Base-by-base conservation (phyloP, 1,140 invertebrate species). In the Dreissena rostriformis region DNA sequence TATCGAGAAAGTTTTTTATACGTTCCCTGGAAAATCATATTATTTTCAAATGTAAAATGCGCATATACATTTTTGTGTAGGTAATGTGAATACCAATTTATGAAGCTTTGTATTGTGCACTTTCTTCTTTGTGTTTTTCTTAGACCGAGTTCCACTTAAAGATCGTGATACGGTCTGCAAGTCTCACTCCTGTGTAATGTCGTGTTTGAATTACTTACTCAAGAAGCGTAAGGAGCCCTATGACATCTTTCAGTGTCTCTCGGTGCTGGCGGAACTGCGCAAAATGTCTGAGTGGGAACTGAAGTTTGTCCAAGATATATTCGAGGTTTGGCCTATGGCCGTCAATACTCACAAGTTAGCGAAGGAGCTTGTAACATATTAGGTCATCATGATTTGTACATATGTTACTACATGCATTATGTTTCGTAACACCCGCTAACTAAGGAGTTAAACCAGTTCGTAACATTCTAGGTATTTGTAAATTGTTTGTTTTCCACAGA, bases 281-380 rank as follows among this genome's bases (percentile, higher is more conserved):
- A 17, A 57, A 1, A 65, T 79, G 14, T 49, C 77, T 1, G 53
- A 17, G 1, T 79, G 77, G 77, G 77, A 79, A 15, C 57, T 14
- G 12, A 65, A 79, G 53, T 70, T 70, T 51, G 15, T 79, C 15
- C 77, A 70, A 26, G 77, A 68, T 19, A 52, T 79, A 53, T 79
- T 79, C 57, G 77, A 79, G 39, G 77, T 79, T 53, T 79, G 66
- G 66, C 77, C 77, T 5, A 66, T 67, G 11, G n/a, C n/a, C n/a
- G 26, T 66, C 7, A 26, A 53, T 7, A 71, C 57, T 15, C 77
- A 79, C n/a, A 49, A 79, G 28, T 28, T 79, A 11, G 77, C 57
- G 8, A 79, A 79, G 28, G 77, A 79, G 65, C 51, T 79, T 70
- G 77, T 79, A 6, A 66, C 76, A 61, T 61, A n/a, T 24, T 61